These are phyloP conservation scores for Callaeas wilsoni DNA, from an alignment of 2,113 vertebrate genomes.

Conservation along the genomic window DNA sequence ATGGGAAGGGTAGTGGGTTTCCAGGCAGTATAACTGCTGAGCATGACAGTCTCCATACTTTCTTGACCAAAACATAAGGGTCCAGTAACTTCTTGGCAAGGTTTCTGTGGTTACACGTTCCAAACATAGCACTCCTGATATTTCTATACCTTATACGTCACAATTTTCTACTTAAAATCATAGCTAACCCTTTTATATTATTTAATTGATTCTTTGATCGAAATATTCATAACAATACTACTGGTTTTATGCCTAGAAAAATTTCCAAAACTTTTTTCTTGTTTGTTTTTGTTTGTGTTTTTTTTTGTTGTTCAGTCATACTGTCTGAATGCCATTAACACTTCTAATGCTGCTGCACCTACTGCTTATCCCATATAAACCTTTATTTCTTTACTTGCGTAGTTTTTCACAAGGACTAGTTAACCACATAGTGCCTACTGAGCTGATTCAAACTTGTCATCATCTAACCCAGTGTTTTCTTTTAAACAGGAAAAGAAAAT, in stretches of 20 bases:
- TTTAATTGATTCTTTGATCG: background rate
- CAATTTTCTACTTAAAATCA: background rate
- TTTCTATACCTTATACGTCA: background rate
- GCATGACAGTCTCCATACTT: fast-evolving
- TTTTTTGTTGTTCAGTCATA: background rate
- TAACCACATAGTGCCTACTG: background rate
- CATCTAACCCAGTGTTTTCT: background rate
- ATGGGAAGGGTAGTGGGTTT: background rate
- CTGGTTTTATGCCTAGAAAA: background rate
- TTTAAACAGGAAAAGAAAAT: background rate
- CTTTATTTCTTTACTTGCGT: background rate
- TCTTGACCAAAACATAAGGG: background rate
- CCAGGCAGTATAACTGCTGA: background rate
- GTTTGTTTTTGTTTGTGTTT: fast-evolving
- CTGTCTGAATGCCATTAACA: background rate
- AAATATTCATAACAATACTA: background rate
- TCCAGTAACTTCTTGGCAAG: background rate
- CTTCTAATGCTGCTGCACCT: background rate
- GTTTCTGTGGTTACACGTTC: background rate
- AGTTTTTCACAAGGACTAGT: background rate
- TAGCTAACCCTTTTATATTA: background rate
- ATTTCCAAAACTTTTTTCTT: background rate
- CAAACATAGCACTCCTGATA: background rate
- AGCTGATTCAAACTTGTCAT: background rate
- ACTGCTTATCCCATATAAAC: background rate